Conservation (phyloP, 92 coral and sea anemone species). For the Isaurus tuberculatus region DNA sequence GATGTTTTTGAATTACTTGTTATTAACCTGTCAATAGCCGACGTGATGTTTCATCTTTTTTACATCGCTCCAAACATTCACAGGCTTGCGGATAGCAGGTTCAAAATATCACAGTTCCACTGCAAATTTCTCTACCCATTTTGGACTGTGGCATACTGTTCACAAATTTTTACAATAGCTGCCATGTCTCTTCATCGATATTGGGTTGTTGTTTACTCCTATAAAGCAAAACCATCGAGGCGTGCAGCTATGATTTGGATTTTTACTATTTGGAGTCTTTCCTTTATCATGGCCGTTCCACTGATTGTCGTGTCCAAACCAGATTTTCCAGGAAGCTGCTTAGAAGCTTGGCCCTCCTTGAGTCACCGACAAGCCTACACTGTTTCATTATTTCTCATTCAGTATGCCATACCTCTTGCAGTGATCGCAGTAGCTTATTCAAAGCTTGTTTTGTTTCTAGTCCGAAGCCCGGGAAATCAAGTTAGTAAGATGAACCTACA, state of each 20-base stretch:
- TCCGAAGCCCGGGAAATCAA: conserved; percentile 28
- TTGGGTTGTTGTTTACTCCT: conserved; percentile 30
- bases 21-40: conserved; percentile 14
- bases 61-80: conserved; percentile 42
- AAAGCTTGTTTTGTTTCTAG: conserved; percentile 20
- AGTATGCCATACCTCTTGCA: conserved; percentile 31
- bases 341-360: conserved; percentile 25
- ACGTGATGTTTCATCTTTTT: conserved; percentile 22
- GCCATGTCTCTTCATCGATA: conserved; percentile 45
- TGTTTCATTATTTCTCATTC: conserved; percentile 16
- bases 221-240: conserved; percentile 21
- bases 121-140: conserved; percentile 45
- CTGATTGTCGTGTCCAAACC: conserved; percentile 30
- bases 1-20: conserved; percentile 44
- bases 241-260: conserved; percentile 22
- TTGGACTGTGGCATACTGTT: conserved; percentile 20
- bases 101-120: conserved; percentile 7
- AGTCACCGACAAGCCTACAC: conserved; percentile 28
- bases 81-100: conserved; percentile 6
- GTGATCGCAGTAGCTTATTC: conserved; percentile 31
- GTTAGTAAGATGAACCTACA: conserved; percentile 42
- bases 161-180: conserved; percentile 37
- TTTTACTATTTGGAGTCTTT: conserved; percentile 16
- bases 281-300: conserved; percentile 22
- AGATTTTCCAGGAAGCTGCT: neutral